Conservation (phyloP, 2,888 invertebrate genomes). For the Eupithecia dodoneata region DNA sequence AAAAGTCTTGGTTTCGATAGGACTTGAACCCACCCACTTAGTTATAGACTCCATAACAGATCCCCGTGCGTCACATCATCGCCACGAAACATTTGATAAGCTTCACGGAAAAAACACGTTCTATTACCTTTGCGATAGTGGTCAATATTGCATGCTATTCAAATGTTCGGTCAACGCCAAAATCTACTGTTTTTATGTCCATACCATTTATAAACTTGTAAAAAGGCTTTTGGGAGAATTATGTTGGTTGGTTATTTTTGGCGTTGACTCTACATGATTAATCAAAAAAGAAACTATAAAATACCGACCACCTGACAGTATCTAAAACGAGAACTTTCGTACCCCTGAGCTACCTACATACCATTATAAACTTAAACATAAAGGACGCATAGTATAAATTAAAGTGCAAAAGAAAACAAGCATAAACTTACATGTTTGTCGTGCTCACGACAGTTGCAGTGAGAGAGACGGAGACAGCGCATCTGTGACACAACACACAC, state of each 20-base stretch:
- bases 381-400: conserved; percentile 10
- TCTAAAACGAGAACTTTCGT: background rate
- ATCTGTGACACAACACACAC: conserved; percentile 64
- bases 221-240: no score
- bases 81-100: no score
- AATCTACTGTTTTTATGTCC: no score
- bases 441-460: conserved; percentile 69
- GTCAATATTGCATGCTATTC: background rate
- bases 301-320: background rate
- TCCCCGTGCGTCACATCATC: no score
- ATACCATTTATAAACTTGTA: no score
- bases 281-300: no score
- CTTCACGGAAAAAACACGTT: no score
- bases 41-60: no score
- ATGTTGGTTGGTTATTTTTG: no score
- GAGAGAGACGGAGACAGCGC: conserved; percentile 67
- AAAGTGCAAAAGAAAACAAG: conserved; percentile 29
- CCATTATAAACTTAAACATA: background rate
- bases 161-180: background rate
- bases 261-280: no score
- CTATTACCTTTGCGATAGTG: background rate
- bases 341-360: background rate
- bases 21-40: no score
- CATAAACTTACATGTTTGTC: conserved; percentile 69
- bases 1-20: no score